Evolutionary conservation across 2,797 vertebrate species (phyloP), one percentile per base, ranked within the genome.

Genomic region (Pangasius sanitwongsei): DNA sequence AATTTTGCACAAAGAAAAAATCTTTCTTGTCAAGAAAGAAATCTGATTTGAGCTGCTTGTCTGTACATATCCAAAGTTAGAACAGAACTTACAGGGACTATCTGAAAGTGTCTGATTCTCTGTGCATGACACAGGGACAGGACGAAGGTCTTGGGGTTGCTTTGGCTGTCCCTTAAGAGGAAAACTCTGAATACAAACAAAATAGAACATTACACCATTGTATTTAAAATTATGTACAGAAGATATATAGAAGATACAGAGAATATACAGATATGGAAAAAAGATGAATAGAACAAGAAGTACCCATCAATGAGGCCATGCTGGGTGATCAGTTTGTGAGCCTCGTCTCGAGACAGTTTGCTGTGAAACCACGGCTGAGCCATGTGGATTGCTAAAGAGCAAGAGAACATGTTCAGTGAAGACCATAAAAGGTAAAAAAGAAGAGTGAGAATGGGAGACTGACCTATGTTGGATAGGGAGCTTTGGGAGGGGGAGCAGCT

Each of bases 41-140:
- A 59, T n/a, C 28, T 50, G 23, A 18, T 78, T 53, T 78, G 31
- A 59, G 55, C 3, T 63, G 59, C 5, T 25, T 63, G 20, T 31
- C 83, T 84, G 28, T 44, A 77, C 55, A 61, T 44, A 63, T 16
- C 20, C 53, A 37, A 65, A 13, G 20, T 57, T 53, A 28, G 63
- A 86, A 63, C 31, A 63, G 48, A 96, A 98, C 98, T 98, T 95
- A 99, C 98, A 72, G 97, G 98, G 94, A 98, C 92, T 93, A 99
- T 99, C 94, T 99, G 98, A 96, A 99, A 98, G 95, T 99, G 99
- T 95, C 98, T 99, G 96, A 99, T 97, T 96, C 97, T 98, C 96
- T 98, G 97, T 94, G 95, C 95, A 93, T 99, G 96, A 94, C 98
- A 98, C 95, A 99, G 92, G 59, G 99, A 98, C 90, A 99, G 96